These are phyloP conservation scores for Agelastica alni DNA, from an alignment of 2,888 invertebrate genomes.

Conservation along the genomic window DNA sequence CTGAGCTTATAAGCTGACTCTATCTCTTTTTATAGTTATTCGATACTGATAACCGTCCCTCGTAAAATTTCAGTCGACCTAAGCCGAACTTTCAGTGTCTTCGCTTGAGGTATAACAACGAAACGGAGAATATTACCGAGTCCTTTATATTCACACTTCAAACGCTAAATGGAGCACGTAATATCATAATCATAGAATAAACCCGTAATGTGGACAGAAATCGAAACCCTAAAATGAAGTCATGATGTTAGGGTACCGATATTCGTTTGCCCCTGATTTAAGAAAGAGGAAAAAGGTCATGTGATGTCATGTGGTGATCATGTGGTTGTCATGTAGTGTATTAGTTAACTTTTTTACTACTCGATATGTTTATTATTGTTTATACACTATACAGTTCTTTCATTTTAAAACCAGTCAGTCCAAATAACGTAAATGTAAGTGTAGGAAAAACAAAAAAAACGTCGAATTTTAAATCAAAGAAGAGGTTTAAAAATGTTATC, in stretches of 20 bases:
- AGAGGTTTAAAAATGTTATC: too few relatives aligned
- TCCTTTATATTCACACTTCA: slow-evolving; percentile 31
- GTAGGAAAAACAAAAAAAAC: too few relatives aligned
- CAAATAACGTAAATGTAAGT: too few relatives aligned
- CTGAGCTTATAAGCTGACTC: too few relatives aligned
- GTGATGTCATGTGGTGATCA: too few relatives aligned
- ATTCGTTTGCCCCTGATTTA: too few relatives aligned
- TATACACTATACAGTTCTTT: too few relatives aligned
- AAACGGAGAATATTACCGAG: slow-evolving; percentile 12
- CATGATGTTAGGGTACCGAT: background rate
- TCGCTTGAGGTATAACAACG: slow-evolving; percentile 10
- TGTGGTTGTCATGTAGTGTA: background rate
- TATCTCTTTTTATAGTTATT: slow-evolving; percentile 27
- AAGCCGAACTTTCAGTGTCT: slow-evolving; percentile 18
- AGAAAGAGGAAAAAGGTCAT: too few relatives aligned
- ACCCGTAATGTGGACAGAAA: slow-evolving; percentile 21
- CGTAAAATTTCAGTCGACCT: slow-evolving; percentile 27
- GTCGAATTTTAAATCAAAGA: too few relatives aligned
- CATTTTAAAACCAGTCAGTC: too few relatives aligned
- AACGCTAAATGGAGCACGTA: slow-evolving; percentile 32
- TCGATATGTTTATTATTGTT: too few relatives aligned
- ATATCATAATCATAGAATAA: slow-evolving; percentile 30
- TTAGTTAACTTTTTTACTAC: too few relatives aligned
- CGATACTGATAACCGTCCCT: slow-evolving; percentile 22
- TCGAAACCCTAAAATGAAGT: slow-evolving; percentile 10